Evolutionary conservation across 2,113 vertebrate genomes (phyloP), one percentile per base, ranked within the genome.

Genomic region (Climacteris rufus): DNA sequence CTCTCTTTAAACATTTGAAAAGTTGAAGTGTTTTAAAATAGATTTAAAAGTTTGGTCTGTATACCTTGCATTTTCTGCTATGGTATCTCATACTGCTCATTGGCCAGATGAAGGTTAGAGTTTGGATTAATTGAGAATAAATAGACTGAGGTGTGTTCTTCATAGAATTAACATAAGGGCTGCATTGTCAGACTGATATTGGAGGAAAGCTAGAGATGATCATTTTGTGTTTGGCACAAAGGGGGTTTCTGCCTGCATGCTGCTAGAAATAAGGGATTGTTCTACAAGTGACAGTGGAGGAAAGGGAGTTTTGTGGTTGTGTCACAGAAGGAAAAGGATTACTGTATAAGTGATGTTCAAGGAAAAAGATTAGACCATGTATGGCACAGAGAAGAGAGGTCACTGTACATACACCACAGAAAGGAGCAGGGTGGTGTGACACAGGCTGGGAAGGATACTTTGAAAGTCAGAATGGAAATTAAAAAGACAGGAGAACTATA

Each of bases 241-340:
- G 66, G 39, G 21, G 15, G 30, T 83, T 94, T 37, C 50, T 83
- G 40, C 49, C 47, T 75, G 33, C 3, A 6, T 40, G 20, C 25
- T 6, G 13, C 42, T n/a, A 40, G 35, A 63, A 39, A 35, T 44
- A 52, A 37, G 28, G 27, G 47, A 13, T 65, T 83, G 54, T 37
- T 81, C 68, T 56, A 33, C 22, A 49, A 77, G 68, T 78, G 87
- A 31, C 24, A 42, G 90, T 30, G 44, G 22, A 56, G 83, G 47
- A 88, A 83, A 88, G 50, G 66, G 66, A 83, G 20, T 74, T 85
- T 50, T 86, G 61, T 77, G 71, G 42, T 92, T 90, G 33, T 93
- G 60, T 86, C n/a, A 22, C 17, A 64, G 71, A 56, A 74, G 90
- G 75, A 74, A 92, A 86, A 83, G 59, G 56, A 83, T 92, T 96